Evolutionary conservation across 2,113 vertebrate genomes (phyloP).

Genomic region (Megaceryle torquata): DNA sequence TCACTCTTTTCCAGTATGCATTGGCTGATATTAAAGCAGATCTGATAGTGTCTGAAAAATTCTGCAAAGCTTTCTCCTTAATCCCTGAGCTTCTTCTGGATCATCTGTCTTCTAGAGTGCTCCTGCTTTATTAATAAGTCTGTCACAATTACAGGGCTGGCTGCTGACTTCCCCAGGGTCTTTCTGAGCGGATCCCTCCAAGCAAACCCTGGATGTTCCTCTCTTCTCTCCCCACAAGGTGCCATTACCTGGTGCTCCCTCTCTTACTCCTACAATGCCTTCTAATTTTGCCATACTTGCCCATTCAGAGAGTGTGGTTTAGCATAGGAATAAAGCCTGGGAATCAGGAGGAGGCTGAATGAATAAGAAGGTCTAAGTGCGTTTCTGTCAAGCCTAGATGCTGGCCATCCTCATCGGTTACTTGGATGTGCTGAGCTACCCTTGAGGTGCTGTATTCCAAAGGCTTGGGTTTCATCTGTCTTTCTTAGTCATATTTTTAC

Average conservation of each 20-base stretch:
- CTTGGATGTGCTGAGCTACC: neutral
- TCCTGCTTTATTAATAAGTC: conserved; percentile 24
- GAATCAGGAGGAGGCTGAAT: neutral
- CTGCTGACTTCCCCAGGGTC: neutral
- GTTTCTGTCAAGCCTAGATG: neutral
- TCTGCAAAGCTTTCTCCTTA: conserved; percentile 28
- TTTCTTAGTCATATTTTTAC: neutral
- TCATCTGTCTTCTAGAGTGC: neutral
- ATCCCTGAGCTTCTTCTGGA: conserved; percentile 19
- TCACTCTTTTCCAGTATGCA: neutral
- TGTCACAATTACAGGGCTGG: neutral
- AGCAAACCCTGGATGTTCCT: neutral
- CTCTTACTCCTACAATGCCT: neutral
- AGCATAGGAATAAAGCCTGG: neutral
- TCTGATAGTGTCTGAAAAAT: conserved; percentile 15
- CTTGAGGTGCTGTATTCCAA: neutral
- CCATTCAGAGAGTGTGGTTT: neutral
- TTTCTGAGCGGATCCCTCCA: neutral
- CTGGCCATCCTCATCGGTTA: neutral
- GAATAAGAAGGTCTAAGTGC: neutral
- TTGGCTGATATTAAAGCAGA: neutral
- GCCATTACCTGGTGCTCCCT: neutral
- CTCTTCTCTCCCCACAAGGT: neutral
- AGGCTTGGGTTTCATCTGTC: neutral
- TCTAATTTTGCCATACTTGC: neutral